Base-by-base conservation (phyloP, 2,888 invertebrate genomes). In the Chloromyia formosa region DNA sequence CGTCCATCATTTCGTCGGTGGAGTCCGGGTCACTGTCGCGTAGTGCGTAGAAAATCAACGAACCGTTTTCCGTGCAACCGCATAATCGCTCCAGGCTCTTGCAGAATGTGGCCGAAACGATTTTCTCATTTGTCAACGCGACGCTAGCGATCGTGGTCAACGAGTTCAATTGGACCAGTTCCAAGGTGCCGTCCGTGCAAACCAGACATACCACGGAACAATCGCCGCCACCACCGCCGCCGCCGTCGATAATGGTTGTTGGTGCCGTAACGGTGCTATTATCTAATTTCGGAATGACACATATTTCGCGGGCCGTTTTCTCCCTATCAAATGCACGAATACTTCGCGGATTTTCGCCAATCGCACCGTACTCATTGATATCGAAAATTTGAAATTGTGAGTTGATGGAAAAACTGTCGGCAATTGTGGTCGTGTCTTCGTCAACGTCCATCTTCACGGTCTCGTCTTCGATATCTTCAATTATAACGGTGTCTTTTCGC, bases 61-160 rank as follows among this genome's bases (percentile, higher is more conserved):
- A 90, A 3, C 96, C 96, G 73, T 90, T 89, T 79, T 89, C 90
- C 0, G 95, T 94, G 58, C 94, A 93, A 1, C 92, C 93, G 83
- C 96, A 96, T 40, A 96, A 87, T 64, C 95, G 89, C 81, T 96
- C 96, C 75, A 96, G 89, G 86, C 95, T 94, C 75, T 93, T 92
- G 83, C 96, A 96, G 84, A 94, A 96, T 0, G 92, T 92, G 1
- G 93, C 93, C 0, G 95, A 93, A 14, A 94, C 90, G 81, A 95
- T 95, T 81, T 90, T 90, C 60, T 90, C 90, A 53, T 89, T 88
- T 0, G 91, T 90, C 49, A 92, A 88, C 78, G 88, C 88, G 35
- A 93, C 92, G 77, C 90, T 89, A 0, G 92, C 90, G 5, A 93
- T 84, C 3, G 89, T 88, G 78, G 89, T 89, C 78, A 95, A 88